Conservation (phyloP, 2,888 invertebrate genomes). For the Hyalella azteca region DNA sequence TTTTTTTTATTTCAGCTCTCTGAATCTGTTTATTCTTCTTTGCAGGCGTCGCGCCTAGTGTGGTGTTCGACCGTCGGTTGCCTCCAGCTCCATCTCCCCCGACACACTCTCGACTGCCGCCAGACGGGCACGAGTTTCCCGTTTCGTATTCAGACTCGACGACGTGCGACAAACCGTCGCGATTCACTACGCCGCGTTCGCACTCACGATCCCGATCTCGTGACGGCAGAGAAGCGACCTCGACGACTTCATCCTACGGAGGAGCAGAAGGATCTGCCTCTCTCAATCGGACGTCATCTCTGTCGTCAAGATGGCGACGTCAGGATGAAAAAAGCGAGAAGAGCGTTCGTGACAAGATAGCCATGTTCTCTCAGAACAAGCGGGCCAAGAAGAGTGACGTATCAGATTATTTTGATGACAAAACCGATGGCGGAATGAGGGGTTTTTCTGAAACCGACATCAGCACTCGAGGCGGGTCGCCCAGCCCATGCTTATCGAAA, state of each 20-base stretch:
- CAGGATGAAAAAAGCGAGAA: conserved; percentile 79
- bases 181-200: conserved; percentile 60
- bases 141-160: conserved; percentile 70
- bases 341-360: conserved; percentile 84
- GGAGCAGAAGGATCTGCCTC: conserved; percentile 58
- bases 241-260: background rate
- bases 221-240: conserved; percentile 58
- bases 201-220: conserved; percentile 42
- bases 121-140: conserved; percentile 83
- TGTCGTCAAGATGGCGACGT: conserved; percentile 48
- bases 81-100: conserved; percentile 60
- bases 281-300: conserved; percentile 39
- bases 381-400: conserved; percentile 46
- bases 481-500: conserved; percentile 44
- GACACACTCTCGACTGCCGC: conserved; percentile 74
- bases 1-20: background rate
- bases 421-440: conserved; percentile 2
- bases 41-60: conserved; percentile 59
- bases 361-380: conserved; percentile 75
- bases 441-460: conserved; percentile 27
- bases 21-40: conserved; percentile 18
- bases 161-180: conserved; percentile 43
- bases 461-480: conserved; percentile 34
- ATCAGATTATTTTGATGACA: background rate
- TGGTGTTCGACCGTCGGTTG: conserved; percentile 55